phyloP scores from a whole-genome alignment of 2,797 vertebrate genomes.

The Pipistrellus kuhlii region DNA sequence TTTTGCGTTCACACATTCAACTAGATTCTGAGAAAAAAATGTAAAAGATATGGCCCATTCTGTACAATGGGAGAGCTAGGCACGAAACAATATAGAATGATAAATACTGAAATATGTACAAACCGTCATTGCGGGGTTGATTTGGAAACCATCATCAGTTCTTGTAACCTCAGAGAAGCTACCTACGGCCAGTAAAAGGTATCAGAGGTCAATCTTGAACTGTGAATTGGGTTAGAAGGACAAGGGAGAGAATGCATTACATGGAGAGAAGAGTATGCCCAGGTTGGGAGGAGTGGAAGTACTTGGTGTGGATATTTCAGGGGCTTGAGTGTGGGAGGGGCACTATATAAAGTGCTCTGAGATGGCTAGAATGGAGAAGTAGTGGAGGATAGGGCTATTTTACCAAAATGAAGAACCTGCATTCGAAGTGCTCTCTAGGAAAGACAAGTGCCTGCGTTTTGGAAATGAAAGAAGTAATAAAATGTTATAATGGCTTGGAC shows the following conservation, averaged over 20 bases:
- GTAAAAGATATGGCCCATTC: background rate
- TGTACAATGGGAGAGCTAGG: background rate
- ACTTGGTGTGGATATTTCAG: conserved; percentile 45
- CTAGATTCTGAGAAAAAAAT: conserved; percentile 41
- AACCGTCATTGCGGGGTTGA: background rate
- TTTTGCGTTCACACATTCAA: conserved; percentile 11
- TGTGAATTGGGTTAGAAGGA: conserved; percentile 14
- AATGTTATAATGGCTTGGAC: conserved; percentile 18
- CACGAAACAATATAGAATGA: background rate
- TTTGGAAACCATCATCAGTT: conserved; percentile 30
- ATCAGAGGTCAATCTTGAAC: conserved; percentile 18
- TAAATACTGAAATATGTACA: conserved; percentile 18
- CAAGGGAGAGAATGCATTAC: conserved; percentile 14
- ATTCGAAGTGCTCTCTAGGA: background rate
- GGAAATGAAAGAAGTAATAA: conserved; percentile 30
- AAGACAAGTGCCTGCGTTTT: conserved; percentile 27
- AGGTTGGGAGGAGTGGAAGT: background rate
- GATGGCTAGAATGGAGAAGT: background rate
- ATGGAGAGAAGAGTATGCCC: background rate
- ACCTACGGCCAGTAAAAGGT: conserved; percentile 7
- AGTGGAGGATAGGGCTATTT: conserved; percentile 31
- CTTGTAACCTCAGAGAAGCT: conserved; percentile 1
- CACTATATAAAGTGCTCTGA: background rate
- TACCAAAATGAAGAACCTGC: conserved; percentile 1
- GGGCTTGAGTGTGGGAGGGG: background rate